Evolutionary conservation across 2,113 vertebrate genomes (phyloP), one percentile per base, ranked within the genome.

Genomic region (Calyptomena viridis): DNA sequence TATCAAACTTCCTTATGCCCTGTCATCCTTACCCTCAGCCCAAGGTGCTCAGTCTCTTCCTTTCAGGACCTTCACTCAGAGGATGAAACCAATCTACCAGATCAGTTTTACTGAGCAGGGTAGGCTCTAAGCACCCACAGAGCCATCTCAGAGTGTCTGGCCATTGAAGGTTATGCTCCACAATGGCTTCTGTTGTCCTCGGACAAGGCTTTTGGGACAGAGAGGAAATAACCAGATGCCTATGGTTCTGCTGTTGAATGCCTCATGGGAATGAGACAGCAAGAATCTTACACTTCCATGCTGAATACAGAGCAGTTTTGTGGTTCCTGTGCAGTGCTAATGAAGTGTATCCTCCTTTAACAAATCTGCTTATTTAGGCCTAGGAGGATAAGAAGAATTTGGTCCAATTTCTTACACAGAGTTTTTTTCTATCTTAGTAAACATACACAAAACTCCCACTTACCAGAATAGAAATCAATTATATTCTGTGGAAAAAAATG

Each of bases 231-330:
- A 27, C 12, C 30, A 84, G 59, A 88, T 28, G 19, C 8, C 8
- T 23, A 40, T 0, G 0, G 60, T 31, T 84, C 50, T 58, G 47
- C 60, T 12, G 2, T 39, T 84, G 40, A 69, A 47, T 24, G 14
- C 44, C 44, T 93, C 14, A 1, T 4, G 3, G 27, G 79, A 87
- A 52, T 0, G 1, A 59, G 42, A 49, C 0, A 0, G 8, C 0
- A 0, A 47, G 42, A 75, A 50, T 66, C 52, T 75, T 53, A 33
- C 1, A 8, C 4, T 75, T 77, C 56, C 39, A 39, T 67, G 28
- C 33, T 66, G 66, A 82, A 66, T 37, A 78, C 17, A 47, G 31
- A 81, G 24, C 27, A 79, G 24, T 72, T 63, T 9, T 58, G 47
- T 71, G 42, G 33, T 44, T 62, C 39, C 75, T 67, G 7, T 62